Evolutionary conservation across 1,140 invertebrate genomes (phyloP), one percentile per base, ranked within the genome.

Genomic region (Halictus rubicundus): DNA sequence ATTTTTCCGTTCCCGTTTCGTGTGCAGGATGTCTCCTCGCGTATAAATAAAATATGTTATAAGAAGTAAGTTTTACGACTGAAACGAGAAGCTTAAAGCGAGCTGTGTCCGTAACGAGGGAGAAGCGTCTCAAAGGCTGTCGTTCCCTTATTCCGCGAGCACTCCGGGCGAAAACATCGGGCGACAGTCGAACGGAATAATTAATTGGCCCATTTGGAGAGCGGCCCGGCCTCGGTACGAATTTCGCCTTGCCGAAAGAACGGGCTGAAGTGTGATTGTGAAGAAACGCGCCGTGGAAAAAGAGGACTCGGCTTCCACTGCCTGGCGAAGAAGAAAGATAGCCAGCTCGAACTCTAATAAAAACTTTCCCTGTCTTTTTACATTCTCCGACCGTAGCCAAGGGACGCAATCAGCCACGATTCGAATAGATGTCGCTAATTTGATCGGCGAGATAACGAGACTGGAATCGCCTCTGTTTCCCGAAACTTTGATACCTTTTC

Each of bases 401-500:
- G 37, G 49, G 68, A 78, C 84, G 87, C 90, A 90, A 91, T 91
- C 88, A 90, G 70, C 81, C 84, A 78, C 82, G 79, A 88, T 80
- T 87, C 78, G 68, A 74, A 72, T 76, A 65, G 78, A 86, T 84
- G 83, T 88, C 79, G 78, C 76, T 89, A 89, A 89, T 89, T 89
- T 88, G 81, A 78, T 83, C 81, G 49, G 37, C 27, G 63, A 71
- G 19, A 72, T 66, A 63, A 76, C 37, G 63, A 63, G 66, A 49
- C 60, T 64, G 49, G 61, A 32, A 27, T 10, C n/a, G 8, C 57
- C 68, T 23, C 25, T 46, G 77, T 32, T 59, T 42, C 4, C 70
- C 19, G 7, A 21, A 14, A 46, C 42, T 46, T 46, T 14, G 42
- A 46, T 46, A 12, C 12, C 42, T 46, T 46, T 42, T 42, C 10